Base-by-base conservation (phyloP, 2,888 invertebrate species). In the Epirrita christyi region DNA sequence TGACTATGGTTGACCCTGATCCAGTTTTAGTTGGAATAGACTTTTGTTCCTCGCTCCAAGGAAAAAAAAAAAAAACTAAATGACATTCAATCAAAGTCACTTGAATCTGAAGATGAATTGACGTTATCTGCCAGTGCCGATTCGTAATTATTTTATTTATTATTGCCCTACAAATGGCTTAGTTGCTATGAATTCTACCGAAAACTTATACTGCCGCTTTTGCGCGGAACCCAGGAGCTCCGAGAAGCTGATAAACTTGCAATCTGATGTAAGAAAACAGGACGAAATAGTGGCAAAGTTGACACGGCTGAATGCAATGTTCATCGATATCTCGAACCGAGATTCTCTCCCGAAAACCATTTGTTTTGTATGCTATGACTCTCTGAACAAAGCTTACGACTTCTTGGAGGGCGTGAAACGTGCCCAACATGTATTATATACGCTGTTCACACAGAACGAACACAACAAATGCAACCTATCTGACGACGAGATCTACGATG, bases 301-400 rank as follows among this genome's bases (percentile, higher is more conserved):
- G 34, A 61, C 76, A 2, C 85, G 86, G 59, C 64, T 90, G n/a
- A 89, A 88, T 61, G 86, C 85, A 14, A 70, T 81, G 10, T 88
- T 86, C 61, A 79, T 89, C n/a, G 81, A 90, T 66, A 71, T 90
- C 53, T 71, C 74, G 28, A 73, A 66, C 55, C 69, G 70, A 14
- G 78, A 79, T 69, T 66, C 64, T 6, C 68, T 89, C 15, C 88
- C 88, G 1, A 86, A 83, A 78, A 86, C 86, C 0, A 75, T 88
- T 34, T 89, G 88, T 75, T 83, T 86, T 41, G 71, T 85, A 1
- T 89, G 88, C 57, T 85, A 83, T 68, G 85, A 87, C 28, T 81
- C 79, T 5, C 61, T 89, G 32, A 84, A 84, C 60, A 85, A 85
- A 67, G 85, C 87, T 9, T 85, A 80, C 57, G 80, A 85, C 3